Percentiles rank a stretch among this genome's conserved stretches.
Conservation (phyloP, 1,140 invertebrate species). For the Eumaeus atala region DNA sequence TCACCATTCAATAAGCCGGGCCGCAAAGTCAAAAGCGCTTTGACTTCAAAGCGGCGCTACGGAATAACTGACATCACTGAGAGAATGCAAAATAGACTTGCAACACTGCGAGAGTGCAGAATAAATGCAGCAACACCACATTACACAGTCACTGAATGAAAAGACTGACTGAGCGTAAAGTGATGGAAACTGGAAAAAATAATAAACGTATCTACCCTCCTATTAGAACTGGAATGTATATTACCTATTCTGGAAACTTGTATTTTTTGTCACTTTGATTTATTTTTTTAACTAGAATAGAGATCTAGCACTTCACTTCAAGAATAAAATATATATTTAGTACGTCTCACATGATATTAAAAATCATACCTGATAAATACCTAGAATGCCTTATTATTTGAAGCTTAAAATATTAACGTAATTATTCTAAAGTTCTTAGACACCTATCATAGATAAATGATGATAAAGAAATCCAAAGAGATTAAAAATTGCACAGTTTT, state of each 20-base stretch:
- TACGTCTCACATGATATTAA: too few species aligned
- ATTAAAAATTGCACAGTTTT: too few species aligned
- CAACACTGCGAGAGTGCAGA: conserved; percentile 62
- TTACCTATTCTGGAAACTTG: conserved; percentile 60
- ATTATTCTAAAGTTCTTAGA: too few species aligned
- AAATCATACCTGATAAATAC: too few species aligned
- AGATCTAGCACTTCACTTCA: too few species aligned
- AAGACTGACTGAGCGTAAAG: conserved; percentile 66
- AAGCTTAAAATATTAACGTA: too few species aligned
- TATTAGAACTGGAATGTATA: conserved; percentile 36
- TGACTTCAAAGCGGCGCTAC: conserved; percentile 58
- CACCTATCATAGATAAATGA: too few species aligned
- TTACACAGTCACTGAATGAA: conserved; percentile 70
- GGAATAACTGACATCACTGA: conserved; percentile 55
- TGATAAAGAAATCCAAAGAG: too few species aligned
- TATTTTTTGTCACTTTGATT: too few species aligned
- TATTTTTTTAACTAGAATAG: too few species aligned
- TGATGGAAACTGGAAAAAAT: conserved; percentile 69
- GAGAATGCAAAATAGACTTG: conserved; percentile 67
- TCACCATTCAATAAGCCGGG: conserved; percentile 50
- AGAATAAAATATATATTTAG: too few species aligned
- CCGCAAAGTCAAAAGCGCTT: conserved; percentile 61
- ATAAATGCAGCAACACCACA: conserved; percentile 67
- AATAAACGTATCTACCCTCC: conserved; percentile 35
- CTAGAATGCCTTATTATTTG: too few species aligned